Conservation (phyloP, 1,140 invertebrate species). For the Zaprionus lachaisei region DNA sequence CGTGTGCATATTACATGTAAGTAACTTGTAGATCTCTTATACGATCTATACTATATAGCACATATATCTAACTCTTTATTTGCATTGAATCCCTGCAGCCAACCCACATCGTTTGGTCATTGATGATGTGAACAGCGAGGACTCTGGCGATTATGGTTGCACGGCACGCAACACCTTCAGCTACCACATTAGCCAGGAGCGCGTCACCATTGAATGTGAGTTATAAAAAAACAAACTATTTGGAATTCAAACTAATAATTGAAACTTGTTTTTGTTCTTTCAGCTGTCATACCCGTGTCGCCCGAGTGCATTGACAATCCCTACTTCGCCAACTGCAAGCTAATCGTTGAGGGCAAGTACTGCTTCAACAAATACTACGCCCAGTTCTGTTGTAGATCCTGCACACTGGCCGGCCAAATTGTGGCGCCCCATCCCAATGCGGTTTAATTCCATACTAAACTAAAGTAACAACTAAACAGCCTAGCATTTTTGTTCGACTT, state of each 20-base stretch:
- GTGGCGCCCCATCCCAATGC: slow-evolving; percentile 71
- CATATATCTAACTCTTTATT: neutral
- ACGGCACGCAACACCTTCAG: slow-evolving; percentile 90
- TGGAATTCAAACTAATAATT: neutral
- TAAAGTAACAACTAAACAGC: slow-evolving; percentile 42
- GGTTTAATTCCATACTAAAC: slow-evolving; percentile 61
- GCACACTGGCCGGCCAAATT: slow-evolving; percentile 91
- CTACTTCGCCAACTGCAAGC: slow-evolving; percentile 94
- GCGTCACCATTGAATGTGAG: slow-evolving; percentile 90
- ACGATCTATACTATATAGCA: neutral
- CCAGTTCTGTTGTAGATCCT: slow-evolving; percentile 96
- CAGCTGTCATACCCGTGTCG: slow-evolving; percentile 89
- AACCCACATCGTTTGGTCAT: slow-evolving; percentile 89
- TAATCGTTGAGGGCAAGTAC: slow-evolving; percentile 93
- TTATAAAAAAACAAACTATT: neutral
- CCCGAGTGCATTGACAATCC: slow-evolving; percentile 93
- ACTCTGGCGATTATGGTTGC: slow-evolving; percentile 92
- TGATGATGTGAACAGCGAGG: slow-evolving; percentile 86
- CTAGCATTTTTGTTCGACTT: slow-evolving; percentile 55
- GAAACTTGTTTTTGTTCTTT: neutral
- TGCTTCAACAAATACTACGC: slow-evolving; percentile 95
- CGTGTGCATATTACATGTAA: slow-evolving; percentile 75
- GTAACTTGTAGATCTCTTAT: neutral
- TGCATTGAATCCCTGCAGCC: slow-evolving; percentile 24
- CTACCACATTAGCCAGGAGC: slow-evolving; percentile 86